Evolutionary conservation across 2,888 invertebrate genomes (phyloP), one percentile per base, ranked within the genome.

Genomic region (Chydorus sphaericus): DNA sequence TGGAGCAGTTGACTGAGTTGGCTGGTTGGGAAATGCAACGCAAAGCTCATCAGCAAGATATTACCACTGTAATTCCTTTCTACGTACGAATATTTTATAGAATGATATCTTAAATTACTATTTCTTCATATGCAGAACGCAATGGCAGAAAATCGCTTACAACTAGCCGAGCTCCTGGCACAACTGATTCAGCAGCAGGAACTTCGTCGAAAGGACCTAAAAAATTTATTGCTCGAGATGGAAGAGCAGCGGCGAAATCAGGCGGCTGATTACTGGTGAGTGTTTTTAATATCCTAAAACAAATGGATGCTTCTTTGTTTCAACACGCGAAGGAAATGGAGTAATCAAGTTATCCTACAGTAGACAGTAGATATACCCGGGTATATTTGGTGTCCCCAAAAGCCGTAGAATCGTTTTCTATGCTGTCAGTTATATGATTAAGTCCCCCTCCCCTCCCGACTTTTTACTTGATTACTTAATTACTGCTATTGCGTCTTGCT

Each of bases 201-300:
- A 26, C 20, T 30, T 16, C 31, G 57, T 7, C 26, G 50, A 14
- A 26, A 44, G 33, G 53, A 39, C 8, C 36, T 57, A 11, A 55
- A 53, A 16, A 26, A 31, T 5, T 31, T 52, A 8, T 54, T 62
- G 70, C 52, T 61, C 18, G 69, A 71, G 61, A 70, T 72, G 70
- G 71, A 72, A 60, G 60, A 66, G 39, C 65, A 65, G 57, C 62
- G 67, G 28, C 60, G 63, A 50, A 64, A 66, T 33, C 67, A 67
- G 20, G 69, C 68, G 61, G 62, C 64, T 26, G 70, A 72, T 60
- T 72, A 69, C 61, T 72, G 72, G 72, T n/a, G n/a, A n/a, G n/a
- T n/a, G n/a, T n/a, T n/a, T n/a, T n/a, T n/a, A n/a, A n/a, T n/a
- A n/a, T 61, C 72, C 57, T 67, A 70, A n/a, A 71, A 71, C n/a